phyloP scores from a whole-genome alignment of 2,113 vertebrate genomes.

The Campylomormyrus tamandua region DNA sequence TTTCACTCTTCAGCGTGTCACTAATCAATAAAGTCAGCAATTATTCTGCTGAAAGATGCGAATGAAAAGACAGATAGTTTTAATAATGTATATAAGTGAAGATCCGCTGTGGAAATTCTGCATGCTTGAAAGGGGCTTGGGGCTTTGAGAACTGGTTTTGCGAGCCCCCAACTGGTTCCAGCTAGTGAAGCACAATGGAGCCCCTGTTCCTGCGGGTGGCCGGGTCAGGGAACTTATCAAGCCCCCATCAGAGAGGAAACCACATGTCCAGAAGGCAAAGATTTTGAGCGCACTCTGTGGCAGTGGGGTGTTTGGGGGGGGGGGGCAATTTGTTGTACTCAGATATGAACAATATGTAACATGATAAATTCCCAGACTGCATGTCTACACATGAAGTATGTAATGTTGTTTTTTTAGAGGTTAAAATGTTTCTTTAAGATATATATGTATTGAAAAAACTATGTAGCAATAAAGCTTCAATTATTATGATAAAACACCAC shows the following conservation, averaged over 20 bases:
- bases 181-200: slow-evolving; percentile 16
- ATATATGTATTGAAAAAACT: background rate
- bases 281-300: background rate
- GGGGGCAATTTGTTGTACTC: background rate
- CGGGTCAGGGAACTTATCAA: slow-evolving; percentile 8
- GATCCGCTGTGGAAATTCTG: background rate
- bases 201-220: slow-evolving; percentile 20
- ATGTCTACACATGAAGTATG: background rate
- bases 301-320: background rate
- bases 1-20: background rate
- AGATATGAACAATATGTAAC: slow-evolving; percentile 8
- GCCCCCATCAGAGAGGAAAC: slow-evolving; percentile 13
- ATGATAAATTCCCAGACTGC: slow-evolving; percentile 6
- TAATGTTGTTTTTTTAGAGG: background rate
- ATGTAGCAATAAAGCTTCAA: background rate
- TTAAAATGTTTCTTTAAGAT: background rate
- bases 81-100: background rate
- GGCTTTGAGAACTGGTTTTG: background rate
- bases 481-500: background rate
- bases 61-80: background rate
- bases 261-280: background rate
- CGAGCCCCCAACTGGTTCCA: slow-evolving; percentile 15
- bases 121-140: background rate
- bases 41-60: background rate
- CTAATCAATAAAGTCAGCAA: background rate